Conservation (phyloP, 2,888 invertebrate species). For the Listrodromus nycthemerus region DNA sequence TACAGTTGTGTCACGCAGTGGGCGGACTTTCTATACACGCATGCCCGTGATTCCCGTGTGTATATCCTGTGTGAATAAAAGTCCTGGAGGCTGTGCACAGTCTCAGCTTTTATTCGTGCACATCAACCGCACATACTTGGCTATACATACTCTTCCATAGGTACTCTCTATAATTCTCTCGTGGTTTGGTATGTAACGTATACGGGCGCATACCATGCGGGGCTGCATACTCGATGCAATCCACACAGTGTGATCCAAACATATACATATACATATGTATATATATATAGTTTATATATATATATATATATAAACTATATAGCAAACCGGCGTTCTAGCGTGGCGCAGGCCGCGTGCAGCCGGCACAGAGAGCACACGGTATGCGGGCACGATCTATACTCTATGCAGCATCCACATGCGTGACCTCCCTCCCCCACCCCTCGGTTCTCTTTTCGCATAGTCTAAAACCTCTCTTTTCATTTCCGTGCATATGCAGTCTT, state of each 20-base stretch:
- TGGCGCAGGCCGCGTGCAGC: conserved; percentile 34
- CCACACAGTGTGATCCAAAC: conserved; percentile 32
- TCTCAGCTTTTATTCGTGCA: conserved; percentile 31
- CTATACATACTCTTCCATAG: conserved; percentile 6
- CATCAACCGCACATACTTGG: conserved; percentile 3
- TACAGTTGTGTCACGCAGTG: conserved; percentile 75
- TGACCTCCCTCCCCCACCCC: conserved; percentile 65
- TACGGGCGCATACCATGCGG: conserved; percentile 27
- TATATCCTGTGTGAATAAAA: conserved; percentile 53
- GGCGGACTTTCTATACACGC: conserved; percentile 79
- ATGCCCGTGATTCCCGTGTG: conserved; percentile 51
- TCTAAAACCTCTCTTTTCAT: conserved; percentile 44
- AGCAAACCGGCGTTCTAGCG: conserved; percentile 32
- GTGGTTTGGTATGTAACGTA: conserved; percentile 40
- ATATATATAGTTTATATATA: conserved; percentile 19
- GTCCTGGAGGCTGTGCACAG: conserved; percentile 49
- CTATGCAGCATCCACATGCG: conserved; percentile 70
- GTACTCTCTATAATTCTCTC: conserved; percentile 15
- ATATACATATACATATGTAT: background rate
- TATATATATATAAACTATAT: conserved; percentile 30
- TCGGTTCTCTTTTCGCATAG: conserved; percentile 8
- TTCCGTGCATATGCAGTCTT: conserved; percentile 2
- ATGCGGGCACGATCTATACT: conserved; percentile 33
- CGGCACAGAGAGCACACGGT: conserved; percentile 38
- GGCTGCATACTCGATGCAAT: conserved; percentile 21